These are phyloP conservation scores for Apodemia zela DNA, from an alignment of 2,888 invertebrate genomes.

Conservation along the genomic window DNA sequence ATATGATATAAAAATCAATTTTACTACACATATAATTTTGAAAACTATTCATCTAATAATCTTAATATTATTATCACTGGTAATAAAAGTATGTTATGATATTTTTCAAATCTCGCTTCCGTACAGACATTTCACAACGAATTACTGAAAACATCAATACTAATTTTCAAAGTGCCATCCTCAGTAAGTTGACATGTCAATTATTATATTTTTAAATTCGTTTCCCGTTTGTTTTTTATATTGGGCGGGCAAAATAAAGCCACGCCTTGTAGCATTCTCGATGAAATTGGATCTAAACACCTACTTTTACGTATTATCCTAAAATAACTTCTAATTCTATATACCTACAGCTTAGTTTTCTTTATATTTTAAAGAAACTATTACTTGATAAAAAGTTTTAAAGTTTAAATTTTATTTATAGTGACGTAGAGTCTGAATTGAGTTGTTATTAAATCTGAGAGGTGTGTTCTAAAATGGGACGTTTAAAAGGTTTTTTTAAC, in stretches of 20 bases:
- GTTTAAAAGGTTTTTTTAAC: constrained; percentile 57
- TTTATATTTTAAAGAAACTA: constrained; percentile 24
- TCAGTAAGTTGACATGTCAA: constrained; percentile 75
- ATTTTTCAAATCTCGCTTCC: constrained; percentile 44
- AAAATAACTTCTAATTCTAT: constrained; percentile 39
- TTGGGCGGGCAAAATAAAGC: constrained; percentile 47
- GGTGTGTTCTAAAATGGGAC: constrained; percentile 50
- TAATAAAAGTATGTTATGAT: constrained; percentile 5
- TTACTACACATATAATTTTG: too few relatives aligned
- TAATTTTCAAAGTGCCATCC: constrained; percentile 67
- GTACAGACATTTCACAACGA: constrained; percentile 72
- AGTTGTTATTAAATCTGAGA: constrained; percentile 33
- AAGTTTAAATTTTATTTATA: constrained; percentile 37
- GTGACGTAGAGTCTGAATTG: constrained; percentile 39
- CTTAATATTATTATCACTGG: neutral
- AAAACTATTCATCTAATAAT: too few relatives aligned
- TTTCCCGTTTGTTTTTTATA: constrained; percentile 50
- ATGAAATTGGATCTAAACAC: constrained; percentile 46
- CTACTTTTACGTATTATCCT: constrained; percentile 36
- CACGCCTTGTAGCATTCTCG: constrained; percentile 54
- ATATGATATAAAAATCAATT: too few relatives aligned
- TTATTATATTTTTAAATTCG: constrained; percentile 59
- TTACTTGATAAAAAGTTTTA: constrained; percentile 25
- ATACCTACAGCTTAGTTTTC: constrained; percentile 41
- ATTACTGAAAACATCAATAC: constrained; percentile 67